Evolutionary conservation across 2,888 invertebrate genomes (phyloP), one percentile per base, ranked within the genome.

Genomic region (Cecidostiba fungosa): DNA sequence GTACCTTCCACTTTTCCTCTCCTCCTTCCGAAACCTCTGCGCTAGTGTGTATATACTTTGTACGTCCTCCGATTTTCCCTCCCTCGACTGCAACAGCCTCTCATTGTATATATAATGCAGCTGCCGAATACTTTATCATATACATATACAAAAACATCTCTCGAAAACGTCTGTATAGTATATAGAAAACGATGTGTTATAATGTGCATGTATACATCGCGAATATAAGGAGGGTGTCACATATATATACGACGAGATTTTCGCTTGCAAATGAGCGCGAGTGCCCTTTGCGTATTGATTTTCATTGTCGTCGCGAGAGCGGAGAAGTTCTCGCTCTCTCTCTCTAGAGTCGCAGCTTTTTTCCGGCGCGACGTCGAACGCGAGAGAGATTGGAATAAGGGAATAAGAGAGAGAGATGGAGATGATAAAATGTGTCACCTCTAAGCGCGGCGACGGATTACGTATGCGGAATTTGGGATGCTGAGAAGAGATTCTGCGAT

Each of bases 221-320:
- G 19, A 19, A 19, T 50, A 50, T 19, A 59, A 59, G n/a, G 54
- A 8, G 23, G 10, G 1, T 59, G 54, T 66, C 29, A 66, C 14
- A 66, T 16, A 62, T 54, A 54, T 19, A n/a, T 23, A 43, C 12
- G 66, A 59, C 12, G 78, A 69, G 69, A 78, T 78, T 78, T 78
- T 69, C 29, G 32, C 62, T 74, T 73, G 73, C 32, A 82, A 83
- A 72, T 59, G 70, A 69, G 66, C 16, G 59, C 29, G 43, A 26
- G 77, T 47, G 72, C 23, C 66, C 66, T 66, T 84, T 84, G 43
- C 69, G 74, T 79, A 84, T 84, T 80, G 80, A 84, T 84, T 84
- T 80, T 79, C 39, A 80, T 79, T 84, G 79, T 84, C 50, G 39
- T 66, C 66, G 66, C 66, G 66, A 66, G 66, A 66, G 12, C 12